Conservation (phyloP, 2,888 invertebrate species). For the Scaptomyza reducta region DNA sequence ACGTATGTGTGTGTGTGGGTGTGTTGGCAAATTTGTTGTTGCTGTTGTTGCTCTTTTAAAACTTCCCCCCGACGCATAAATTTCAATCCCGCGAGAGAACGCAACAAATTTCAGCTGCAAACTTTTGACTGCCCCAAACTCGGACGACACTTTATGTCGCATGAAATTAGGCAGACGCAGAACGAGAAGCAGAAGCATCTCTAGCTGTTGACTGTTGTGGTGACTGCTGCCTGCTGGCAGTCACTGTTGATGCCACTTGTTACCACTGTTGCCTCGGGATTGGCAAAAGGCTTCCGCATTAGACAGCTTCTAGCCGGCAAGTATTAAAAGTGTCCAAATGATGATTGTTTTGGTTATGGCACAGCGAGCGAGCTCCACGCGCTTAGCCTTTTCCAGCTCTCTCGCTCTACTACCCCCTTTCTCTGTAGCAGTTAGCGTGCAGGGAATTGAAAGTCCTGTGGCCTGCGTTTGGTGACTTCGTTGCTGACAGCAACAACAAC, state of each 20-base stretch:
- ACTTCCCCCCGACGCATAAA: conserved; percentile 67
- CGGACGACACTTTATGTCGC: conserved; percentile 69
- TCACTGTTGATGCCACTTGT: conserved; percentile 63
- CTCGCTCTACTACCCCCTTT: neutral
- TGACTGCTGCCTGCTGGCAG: conserved; percentile 25
- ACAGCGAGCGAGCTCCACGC: conserved; percentile 47
- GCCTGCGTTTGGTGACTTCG: conserved; percentile 8
- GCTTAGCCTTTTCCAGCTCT: conserved; percentile 19
- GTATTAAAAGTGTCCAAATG: conserved; percentile 83
- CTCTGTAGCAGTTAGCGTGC: conserved; percentile 38
- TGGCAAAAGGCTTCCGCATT: conserved; percentile 46
- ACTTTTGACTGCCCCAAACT: conserved; percentile 55
- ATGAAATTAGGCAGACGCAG: conserved; percentile 71
- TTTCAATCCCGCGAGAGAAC: conserved; percentile 71
- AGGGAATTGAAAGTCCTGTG: conserved; percentile 51
- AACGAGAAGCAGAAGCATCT: conserved; percentile 31
- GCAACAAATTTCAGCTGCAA: conserved; percentile 55
- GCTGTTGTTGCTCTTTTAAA: conserved; percentile 55
- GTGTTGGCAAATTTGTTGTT: conserved; percentile 6
- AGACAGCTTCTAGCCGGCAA: conserved; percentile 54
- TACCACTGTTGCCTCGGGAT: conserved; percentile 57
- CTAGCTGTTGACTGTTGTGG: conserved; percentile 20
- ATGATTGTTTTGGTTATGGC: conserved; percentile 82
- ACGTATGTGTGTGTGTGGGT: conserved; percentile 5
- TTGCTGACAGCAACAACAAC: conserved; percentile 37